These are phyloP conservation scores for Phyto melanocephala DNA, from an alignment of 2,888 invertebrate genomes.

Conservation along the genomic window DNA sequence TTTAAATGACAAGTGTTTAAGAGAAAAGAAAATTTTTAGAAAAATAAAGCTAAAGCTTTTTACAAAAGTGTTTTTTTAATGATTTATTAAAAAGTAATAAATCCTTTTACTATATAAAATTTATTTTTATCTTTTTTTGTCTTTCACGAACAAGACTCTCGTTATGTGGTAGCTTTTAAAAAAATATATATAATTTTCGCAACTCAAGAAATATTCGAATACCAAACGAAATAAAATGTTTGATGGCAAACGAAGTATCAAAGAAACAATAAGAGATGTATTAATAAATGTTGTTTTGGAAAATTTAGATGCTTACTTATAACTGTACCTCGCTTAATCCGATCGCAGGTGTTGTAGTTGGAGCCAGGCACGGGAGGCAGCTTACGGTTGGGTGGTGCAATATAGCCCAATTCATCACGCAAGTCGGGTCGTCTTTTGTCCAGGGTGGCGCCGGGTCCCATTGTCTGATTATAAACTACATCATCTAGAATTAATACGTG, in stretches of 20 bases:
- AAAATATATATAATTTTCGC: slow-evolving; percentile 14
- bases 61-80: neutral
- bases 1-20: slow-evolving; percentile 19
- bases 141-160: neutral
- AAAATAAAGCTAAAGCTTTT: slow-evolving; percentile 64
- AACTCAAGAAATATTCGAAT: slow-evolving; percentile 42
- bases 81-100: neutral
- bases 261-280: slow-evolving; percentile 62
- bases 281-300: slow-evolving; percentile 76
- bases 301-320: slow-evolving; percentile 87
- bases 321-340: slow-evolving; percentile 95
- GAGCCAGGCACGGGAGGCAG: slow-evolving; percentile 95
- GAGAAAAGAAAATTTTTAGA: slow-evolving; percentile 63
- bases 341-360: slow-evolving; percentile 95
- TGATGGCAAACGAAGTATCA: slow-evolving; percentile 32
- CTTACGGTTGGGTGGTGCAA: slow-evolving; percentile 95
- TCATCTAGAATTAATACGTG: slow-evolving; percentile 85
- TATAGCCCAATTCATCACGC: slow-evolving; percentile 93
- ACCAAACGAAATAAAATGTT: slow-evolving; percentile 12
- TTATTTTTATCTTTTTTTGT: neutral
- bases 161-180: neutral
- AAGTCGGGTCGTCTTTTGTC: slow-evolving; percentile 91
- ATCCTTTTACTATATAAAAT: slow-evolving; percentile 15
- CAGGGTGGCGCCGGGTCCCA: slow-evolving; percentile 85
- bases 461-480: slow-evolving; percentile 93